Percentiles rank a stretch among this genome's conserved stretches.
Conservation (phyloP, 2,797 vertebrate species). For the Enteromius treurensis region DNA sequence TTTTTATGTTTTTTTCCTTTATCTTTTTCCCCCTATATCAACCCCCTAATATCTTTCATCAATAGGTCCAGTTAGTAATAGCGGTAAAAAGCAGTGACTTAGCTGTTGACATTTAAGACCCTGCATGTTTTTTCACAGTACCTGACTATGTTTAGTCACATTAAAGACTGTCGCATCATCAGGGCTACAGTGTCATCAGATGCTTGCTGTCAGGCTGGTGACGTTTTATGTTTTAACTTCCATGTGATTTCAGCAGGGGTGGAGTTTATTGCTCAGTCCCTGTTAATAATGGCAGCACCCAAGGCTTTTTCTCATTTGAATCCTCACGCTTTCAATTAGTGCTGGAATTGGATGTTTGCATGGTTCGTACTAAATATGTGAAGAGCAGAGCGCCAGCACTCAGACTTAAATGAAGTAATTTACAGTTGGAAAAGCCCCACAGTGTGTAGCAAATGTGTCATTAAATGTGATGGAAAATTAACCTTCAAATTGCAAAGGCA, state of each 20-base stretch:
- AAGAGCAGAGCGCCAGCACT: conserved; percentile 27
- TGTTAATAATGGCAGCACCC: conserved; percentile 41
- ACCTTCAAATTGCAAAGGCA: conserved; percentile 39
- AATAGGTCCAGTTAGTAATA: neutral
- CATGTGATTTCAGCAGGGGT: conserved; percentile 18
- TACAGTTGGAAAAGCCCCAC: conserved; percentile 46
- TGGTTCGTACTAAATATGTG: conserved; percentile 43
- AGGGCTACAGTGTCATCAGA: conserved; percentile 7
- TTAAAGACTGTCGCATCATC: neutral
- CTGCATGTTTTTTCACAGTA: conserved; percentile 12
- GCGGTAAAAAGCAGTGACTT: neutral
- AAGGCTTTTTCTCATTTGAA: conserved; percentile 31
- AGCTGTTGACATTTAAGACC: conserved; percentile 18
- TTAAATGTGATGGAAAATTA: conserved; percentile 52
- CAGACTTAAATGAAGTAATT: conserved; percentile 43
- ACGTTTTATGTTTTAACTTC: conserved; percentile 30
- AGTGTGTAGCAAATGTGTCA: conserved; percentile 52
- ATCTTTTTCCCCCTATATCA: neutral
- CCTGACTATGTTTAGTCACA: conserved; percentile 17
- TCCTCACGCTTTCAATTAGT: conserved; percentile 48
- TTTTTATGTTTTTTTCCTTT: conserved; percentile 46
- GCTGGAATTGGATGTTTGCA: conserved; percentile 51
- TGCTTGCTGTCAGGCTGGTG: conserved; percentile 6
- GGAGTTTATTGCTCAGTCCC: conserved; percentile 20
- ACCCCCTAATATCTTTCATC: neutral